Evolutionary conservation across 2,797 vertebrate species (phyloP).

Genomic region (Argentina silus): DNA sequence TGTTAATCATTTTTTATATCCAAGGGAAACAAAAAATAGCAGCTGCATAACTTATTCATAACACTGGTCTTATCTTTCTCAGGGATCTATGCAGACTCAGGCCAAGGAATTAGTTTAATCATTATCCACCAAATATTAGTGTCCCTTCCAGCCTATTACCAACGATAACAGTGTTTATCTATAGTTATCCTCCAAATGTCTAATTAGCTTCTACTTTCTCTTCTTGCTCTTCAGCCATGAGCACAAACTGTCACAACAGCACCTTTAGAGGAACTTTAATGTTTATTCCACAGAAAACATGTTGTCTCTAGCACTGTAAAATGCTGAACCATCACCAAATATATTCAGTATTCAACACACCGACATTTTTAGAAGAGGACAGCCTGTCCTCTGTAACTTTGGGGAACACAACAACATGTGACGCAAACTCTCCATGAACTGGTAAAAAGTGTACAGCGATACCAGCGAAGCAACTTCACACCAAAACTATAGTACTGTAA

Average conservation of each 20-base stretch:
- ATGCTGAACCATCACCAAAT: slow-evolving; percentile 61
- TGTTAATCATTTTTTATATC: slow-evolving; percentile 67
- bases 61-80: slow-evolving; percentile 61
- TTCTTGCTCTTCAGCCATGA: slow-evolving; percentile 55
- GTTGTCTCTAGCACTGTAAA: slow-evolving; percentile 58
- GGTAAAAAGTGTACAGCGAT: slow-evolving; percentile 39
- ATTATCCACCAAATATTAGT: slow-evolving; percentile 74
- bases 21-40: slow-evolving; percentile 63
- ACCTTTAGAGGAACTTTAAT: slow-evolving; percentile 59
- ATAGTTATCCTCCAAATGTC: slow-evolving; percentile 59
- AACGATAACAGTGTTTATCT: slow-evolving; percentile 70
- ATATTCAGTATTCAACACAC: slow-evolving; percentile 65
- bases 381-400: slow-evolving; percentile 65
- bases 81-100: slow-evolving; percentile 65
- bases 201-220: slow-evolving; percentile 58
- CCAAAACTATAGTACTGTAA: neutral
- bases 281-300: slow-evolving; percentile 62
- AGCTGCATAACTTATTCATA: slow-evolving; percentile 69
- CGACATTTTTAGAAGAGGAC: slow-evolving; percentile 59
- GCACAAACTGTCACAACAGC: slow-evolving; percentile 64
- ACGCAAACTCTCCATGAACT: slow-evolving; percentile 65
- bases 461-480: slow-evolving; percentile 45
- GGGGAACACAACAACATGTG: slow-evolving; percentile 54
- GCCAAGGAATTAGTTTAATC: slow-evolving; percentile 70
- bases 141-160: slow-evolving; percentile 61